phyloP scores from a whole-genome alignment of 2,888 invertebrate genomes.

The Nomada ferruginata region DNA sequence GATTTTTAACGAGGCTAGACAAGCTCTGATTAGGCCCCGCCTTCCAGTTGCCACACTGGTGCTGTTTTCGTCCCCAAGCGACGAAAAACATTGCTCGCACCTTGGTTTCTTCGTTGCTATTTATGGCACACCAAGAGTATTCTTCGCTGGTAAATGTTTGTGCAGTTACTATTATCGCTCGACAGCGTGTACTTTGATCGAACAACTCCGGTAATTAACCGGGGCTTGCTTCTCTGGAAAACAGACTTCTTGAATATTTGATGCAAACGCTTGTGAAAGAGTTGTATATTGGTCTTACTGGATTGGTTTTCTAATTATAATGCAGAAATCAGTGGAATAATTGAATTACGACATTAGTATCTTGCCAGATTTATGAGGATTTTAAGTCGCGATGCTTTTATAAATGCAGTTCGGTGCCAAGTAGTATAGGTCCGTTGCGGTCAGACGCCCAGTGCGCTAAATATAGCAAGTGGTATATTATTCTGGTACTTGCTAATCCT shows the following conservation, averaged over 20 bases:
- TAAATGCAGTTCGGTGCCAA: too few species aligned
- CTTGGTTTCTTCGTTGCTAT: not conserved
- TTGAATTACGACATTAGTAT: too few species aligned
- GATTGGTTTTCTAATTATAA: too few species aligned
- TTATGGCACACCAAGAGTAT: not conserved
- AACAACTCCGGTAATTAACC: slow-evolving; percentile 21
- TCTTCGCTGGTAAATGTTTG: not conserved
- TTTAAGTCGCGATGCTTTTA: too few species aligned
- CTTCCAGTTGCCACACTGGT: slow-evolving; percentile 46
- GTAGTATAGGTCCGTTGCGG: too few species aligned
- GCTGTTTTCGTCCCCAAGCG: slow-evolving; percentile 10
- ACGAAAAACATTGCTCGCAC: slow-evolving; percentile 11
- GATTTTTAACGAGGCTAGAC: slow-evolving; percentile 66
- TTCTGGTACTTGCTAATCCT: too few species aligned
- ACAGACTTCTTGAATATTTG: slow-evolving; percentile 19
- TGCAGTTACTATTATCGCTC: too few species aligned
- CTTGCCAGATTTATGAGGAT: too few species aligned
- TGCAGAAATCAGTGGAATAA: too few species aligned
- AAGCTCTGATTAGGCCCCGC: slow-evolving; percentile 62
- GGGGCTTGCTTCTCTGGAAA: not conserved
- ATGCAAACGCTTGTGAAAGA: not conserved
- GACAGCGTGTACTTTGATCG: not conserved
- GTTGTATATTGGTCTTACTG: too few species aligned
- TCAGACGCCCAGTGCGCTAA: too few species aligned
- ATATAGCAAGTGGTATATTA: too few species aligned